Percentiles rank a stretch among this genome's conserved stretches.
These are phyloP conservation scores for Drosophila erecta DNA, from an alignment of 1,140 invertebrate species.

Conservation along the genomic window DNA sequence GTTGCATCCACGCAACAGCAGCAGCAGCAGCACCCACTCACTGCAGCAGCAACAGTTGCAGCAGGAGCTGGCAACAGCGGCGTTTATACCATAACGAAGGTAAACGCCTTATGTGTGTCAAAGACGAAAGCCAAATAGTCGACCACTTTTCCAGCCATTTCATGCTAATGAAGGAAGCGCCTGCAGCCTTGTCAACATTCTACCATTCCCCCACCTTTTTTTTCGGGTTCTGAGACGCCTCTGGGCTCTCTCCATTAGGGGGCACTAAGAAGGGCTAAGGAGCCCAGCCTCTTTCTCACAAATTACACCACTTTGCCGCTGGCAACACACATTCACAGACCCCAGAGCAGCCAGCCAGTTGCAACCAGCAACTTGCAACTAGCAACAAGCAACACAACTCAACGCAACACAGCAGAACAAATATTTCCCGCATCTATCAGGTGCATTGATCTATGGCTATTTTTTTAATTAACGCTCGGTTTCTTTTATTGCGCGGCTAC, in stretches of 20 bases:
- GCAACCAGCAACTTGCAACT: conserved; percentile 16
- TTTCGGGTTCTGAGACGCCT: conserved; percentile 24
- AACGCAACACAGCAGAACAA: conserved; percentile 35
- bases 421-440: conserved; percentile 72
- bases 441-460: conserved; percentile 82
- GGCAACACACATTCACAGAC: conserved; percentile 19
- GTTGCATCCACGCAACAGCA: conserved; percentile 64
- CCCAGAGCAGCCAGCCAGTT: conserved; percentile 1
- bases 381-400: conserved; percentile 12
- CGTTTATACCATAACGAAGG: conserved; percentile 52
- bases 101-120: conserved; percentile 65
- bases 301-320: conserved; percentile 66
- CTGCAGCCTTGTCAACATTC: conserved; percentile 64
- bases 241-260: conserved; percentile 38
- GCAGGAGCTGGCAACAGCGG: conserved; percentile 24
- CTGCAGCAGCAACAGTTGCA: conserved; percentile 35
- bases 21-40: conserved; percentile 61
- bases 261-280: conserved; percentile 55
- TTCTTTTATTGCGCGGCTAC: conserved; percentile 74
- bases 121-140: conserved; percentile 27
- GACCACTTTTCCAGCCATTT: conserved; percentile 39
- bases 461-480: conserved; percentile 82
- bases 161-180: conserved; percentile 76
- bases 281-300: conserved; percentile 57
- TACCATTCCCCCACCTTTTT: conserved; percentile 15